These are phyloP conservation scores for Menidia menidia DNA, from an alignment of 2,797 vertebrate species.

Conservation along the genomic window DNA sequence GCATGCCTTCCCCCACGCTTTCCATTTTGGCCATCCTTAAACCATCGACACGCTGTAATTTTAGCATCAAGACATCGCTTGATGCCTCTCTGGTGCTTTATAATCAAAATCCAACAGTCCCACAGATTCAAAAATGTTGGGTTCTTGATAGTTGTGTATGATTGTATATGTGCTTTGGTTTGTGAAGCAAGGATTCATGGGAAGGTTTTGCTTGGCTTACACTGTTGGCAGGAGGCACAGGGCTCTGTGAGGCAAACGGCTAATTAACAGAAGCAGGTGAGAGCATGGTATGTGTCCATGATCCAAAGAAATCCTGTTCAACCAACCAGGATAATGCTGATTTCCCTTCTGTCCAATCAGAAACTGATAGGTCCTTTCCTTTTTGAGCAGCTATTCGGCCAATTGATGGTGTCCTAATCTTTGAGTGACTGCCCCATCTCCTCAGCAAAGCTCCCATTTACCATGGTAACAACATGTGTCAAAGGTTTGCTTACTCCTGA, in stretches of 20 bases:
- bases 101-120: slow-evolving; percentile 67
- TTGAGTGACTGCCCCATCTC: slow-evolving; percentile 42
- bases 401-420: slow-evolving; percentile 65
- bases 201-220: slow-evolving; percentile 79
- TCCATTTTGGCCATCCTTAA: slow-evolving; percentile 62
- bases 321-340: slow-evolving; percentile 53
- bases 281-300: slow-evolving; percentile 66
- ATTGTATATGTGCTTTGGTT: slow-evolving; percentile 55
- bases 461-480: slow-evolving; percentile 71
- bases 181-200: slow-evolving; percentile 65
- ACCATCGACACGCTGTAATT: slow-evolving; percentile 63
- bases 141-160: slow-evolving; percentile 45
- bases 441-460: slow-evolving; percentile 53
- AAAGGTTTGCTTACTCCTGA: slow-evolving; percentile 66
- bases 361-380: slow-evolving; percentile 24
- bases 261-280: slow-evolving; percentile 82
- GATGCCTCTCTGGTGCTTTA: slow-evolving; percentile 59
- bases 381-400: slow-evolving; percentile 56
- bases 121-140: slow-evolving; percentile 38
- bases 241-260: slow-evolving; percentile 72
- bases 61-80: slow-evolving; percentile 68
- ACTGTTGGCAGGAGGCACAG: slow-evolving; percentile 70
- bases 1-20: slow-evolving; percentile 49
- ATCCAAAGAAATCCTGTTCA: slow-evolving; percentile 58
- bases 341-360: slow-evolving; percentile 58